phyloP scores from a whole-genome alignment of 2,888 invertebrate species.

The Cantharis rustica region DNA sequence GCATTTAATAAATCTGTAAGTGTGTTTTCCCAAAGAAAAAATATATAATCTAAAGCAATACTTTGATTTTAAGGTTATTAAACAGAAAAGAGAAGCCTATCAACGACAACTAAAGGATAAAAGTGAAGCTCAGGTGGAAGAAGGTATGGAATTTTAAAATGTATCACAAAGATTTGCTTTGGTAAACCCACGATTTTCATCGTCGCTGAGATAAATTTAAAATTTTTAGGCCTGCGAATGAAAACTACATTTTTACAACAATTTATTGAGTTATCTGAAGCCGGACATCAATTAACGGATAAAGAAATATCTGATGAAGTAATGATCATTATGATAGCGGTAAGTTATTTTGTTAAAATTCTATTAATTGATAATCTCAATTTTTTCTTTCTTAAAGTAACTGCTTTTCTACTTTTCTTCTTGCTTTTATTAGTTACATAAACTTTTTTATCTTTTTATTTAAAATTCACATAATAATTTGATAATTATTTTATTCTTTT shows the following conservation, averaged over 20 bases:
- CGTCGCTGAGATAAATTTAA: too few species aligned
- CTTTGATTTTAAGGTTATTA: constrained; percentile 7
- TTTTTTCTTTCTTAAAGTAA: too few species aligned
- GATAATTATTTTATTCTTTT: too few species aligned
- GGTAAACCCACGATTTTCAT: too few species aligned
- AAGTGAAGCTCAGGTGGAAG: not conserved
- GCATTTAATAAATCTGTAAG: not conserved
- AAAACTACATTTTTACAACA: constrained; percentile 57
- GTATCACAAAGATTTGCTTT: too few species aligned
- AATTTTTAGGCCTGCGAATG: constrained; percentile 27
- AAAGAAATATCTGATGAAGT: constrained; percentile 61
- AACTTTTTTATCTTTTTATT: too few species aligned
- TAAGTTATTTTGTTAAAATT: too few species aligned
- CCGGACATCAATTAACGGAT: constrained; percentile 49
- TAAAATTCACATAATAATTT: too few species aligned
- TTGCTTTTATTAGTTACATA: too few species aligned
- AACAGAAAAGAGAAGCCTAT: not conserved
- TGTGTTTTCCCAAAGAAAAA: not conserved
- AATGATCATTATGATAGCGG: constrained; percentile 61
- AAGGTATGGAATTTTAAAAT: too few species aligned
- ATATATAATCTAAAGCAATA: not conserved
- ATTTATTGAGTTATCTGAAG: constrained; percentile 57
- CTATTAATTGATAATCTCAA: too few species aligned
- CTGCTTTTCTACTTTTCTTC: too few species aligned
- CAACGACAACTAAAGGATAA: not conserved